phyloP scores from a whole-genome alignment of 2,797 vertebrate genomes.

The Darevskia nairensis region DNA sequence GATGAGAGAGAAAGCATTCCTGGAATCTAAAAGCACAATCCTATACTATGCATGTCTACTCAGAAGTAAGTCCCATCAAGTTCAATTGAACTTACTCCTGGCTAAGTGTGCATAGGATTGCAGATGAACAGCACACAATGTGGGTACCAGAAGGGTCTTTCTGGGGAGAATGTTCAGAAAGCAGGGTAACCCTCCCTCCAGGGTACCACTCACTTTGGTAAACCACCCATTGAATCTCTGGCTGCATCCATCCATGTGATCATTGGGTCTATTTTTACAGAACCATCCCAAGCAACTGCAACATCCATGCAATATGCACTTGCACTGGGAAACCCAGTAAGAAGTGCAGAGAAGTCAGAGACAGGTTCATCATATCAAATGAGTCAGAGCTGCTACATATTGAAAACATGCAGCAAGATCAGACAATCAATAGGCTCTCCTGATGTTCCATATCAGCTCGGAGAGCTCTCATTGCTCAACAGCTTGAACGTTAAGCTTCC shows the following conservation, averaged over 20 bases:
- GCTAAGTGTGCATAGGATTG: no score
- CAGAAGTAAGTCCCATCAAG: no score
- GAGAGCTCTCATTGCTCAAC: constrained; percentile 43
- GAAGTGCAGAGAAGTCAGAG: accelerated
- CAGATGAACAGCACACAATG: not conserved
- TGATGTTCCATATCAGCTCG: constrained; percentile 2
- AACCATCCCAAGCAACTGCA: not conserved
- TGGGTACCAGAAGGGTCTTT: not conserved
- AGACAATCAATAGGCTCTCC: constrained; percentile 17
- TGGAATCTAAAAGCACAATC: no score
- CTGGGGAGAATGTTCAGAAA: not conserved
- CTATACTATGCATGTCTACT: no score
- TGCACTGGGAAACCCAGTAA: not conserved
- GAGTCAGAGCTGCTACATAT: not conserved
- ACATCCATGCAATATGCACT: not conserved
- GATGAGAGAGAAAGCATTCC: no score
- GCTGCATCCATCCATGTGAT: not conserved
- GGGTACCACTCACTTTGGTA: not conserved
- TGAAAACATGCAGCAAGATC: constrained; percentile 30
- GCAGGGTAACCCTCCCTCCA: no score
- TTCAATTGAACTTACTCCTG: no score
- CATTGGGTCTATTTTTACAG: no score
- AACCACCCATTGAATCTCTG: not conserved
- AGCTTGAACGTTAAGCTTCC: constrained; percentile 21
- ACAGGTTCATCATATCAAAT: not conserved